phyloP scores from a whole-genome alignment of 2,797 vertebrate species.

The Glyptemys insculpta region DNA sequence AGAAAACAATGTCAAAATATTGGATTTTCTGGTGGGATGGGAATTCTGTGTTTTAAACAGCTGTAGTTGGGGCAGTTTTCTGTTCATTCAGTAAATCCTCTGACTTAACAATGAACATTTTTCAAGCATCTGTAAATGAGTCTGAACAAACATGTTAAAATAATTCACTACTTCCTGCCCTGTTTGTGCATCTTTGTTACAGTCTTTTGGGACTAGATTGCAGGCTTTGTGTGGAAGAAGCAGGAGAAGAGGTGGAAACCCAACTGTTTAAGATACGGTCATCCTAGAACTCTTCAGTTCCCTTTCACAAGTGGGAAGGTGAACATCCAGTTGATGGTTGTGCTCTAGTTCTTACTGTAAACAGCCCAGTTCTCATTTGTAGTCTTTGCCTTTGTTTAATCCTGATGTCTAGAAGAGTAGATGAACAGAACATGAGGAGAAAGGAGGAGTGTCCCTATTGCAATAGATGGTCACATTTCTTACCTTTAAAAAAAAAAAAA shows the following conservation, averaged over 20 bases:
- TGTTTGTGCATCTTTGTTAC: not conserved
- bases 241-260: fast-evolving
- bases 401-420: not conserved
- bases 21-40: not conserved
- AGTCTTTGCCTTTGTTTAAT: not conserved
- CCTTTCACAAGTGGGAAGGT: not conserved
- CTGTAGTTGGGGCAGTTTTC: not conserved
- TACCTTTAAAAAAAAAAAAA: fast-evolving
- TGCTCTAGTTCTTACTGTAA: not conserved
- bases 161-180: not conserved
- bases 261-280: not conserved
- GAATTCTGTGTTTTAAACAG: not conserved
- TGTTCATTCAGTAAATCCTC: not conserved
- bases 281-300: not conserved
- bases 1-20: fast-evolving
- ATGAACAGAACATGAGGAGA: not conserved
- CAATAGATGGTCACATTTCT: not conserved
- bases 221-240: not conserved
- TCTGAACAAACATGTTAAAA: not conserved
- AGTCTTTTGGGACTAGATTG: not conserved
- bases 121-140: not conserved
- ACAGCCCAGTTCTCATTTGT: fast-evolving
- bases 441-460: fast-evolving
- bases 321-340: fast-evolving
- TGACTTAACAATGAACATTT: not conserved